These are phyloP conservation scores for Prionace glauca DNA, from an alignment of 2,797 vertebrate genomes.

Conservation along the genomic window DNA sequence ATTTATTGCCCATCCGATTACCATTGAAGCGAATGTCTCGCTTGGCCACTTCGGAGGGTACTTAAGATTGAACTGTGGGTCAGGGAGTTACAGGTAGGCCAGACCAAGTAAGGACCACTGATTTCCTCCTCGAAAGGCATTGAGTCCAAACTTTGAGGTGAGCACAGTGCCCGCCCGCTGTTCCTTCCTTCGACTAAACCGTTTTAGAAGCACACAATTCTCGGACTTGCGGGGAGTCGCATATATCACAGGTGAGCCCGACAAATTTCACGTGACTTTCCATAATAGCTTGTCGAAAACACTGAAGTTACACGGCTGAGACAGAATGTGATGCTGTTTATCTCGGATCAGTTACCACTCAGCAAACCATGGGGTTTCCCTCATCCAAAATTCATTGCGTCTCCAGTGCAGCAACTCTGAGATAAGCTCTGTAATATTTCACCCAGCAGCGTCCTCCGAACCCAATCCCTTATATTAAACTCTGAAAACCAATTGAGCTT, in stretches of 20 bases:
- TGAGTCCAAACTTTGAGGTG: not conserved
- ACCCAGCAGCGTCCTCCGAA: not conserved
- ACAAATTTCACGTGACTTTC: not conserved
- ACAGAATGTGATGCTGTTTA: not conserved
- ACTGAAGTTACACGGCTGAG: not conserved
- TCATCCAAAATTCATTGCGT: slow-evolving; percentile 5
- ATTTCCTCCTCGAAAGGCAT: too few relatives aligned
- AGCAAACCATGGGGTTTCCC: not conserved
- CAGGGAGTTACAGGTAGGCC: too few relatives aligned
- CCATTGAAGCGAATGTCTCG: too few relatives aligned
- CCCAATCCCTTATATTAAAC: not conserved
- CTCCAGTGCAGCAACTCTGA: not conserved
- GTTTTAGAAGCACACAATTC: not conserved
- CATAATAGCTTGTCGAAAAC: not conserved
- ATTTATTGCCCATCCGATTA: too few relatives aligned
- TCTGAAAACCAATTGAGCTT: slow-evolving; percentile 5
- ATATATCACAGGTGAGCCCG: not conserved
- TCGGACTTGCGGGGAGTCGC: not conserved
- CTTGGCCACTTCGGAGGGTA: too few relatives aligned
- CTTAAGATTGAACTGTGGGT: too few relatives aligned
- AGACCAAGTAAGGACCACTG: too few relatives aligned
- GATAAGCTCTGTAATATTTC: slow-evolving; percentile 15
- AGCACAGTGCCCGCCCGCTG: not conserved
- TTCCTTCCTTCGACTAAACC: not conserved
- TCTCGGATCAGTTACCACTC: not conserved